Conservation (phyloP, 2,113 vertebrate genomes). For the Oreochromis tanganicae region DNA sequence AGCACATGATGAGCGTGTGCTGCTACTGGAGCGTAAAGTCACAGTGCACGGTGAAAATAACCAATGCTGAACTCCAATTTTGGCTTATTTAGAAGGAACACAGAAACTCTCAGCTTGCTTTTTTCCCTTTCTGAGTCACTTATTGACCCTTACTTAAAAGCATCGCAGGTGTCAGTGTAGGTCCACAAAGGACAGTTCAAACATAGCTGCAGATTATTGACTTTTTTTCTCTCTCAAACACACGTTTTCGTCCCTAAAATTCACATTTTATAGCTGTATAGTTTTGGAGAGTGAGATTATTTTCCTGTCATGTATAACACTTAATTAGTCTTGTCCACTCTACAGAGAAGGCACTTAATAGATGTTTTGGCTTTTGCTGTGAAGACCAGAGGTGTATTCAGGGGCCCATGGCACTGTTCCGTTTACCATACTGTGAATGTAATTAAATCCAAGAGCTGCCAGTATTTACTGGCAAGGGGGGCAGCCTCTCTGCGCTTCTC, state of each 20-base stretch:
- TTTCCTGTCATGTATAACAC: slow-evolving; percentile 11
- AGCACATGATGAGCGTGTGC: slow-evolving; percentile 37
- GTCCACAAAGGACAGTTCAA: neutral
- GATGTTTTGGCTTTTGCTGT: slow-evolving; percentile 21
- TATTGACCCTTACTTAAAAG: neutral
- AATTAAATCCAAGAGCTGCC: slow-evolving; percentile 76
- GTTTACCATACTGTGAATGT: slow-evolving; percentile 77
- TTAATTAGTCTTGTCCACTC: slow-evolving; percentile 30
- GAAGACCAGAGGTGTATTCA: slow-evolving; percentile 49
- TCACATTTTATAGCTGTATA: neutral
- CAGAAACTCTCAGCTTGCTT: neutral
- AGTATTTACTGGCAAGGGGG: slow-evolving; percentile 69
- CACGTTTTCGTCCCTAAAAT: neutral
- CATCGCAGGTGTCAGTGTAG: neutral
- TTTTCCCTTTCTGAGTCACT: neutral
- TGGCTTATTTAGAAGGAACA: slow-evolving; percentile 14
- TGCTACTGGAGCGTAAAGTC: slow-evolving; percentile 22
- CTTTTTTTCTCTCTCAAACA: neutral
- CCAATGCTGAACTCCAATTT: slow-evolving; percentile 15
- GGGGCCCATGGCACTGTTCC: slow-evolving; percentile 59
- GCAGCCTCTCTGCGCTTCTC: slow-evolving; percentile 45
- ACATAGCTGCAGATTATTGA: neutral
- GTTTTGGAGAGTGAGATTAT: neutral
- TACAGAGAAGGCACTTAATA: slow-evolving; percentile 15
- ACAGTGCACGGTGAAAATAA: slow-evolving; percentile 20